Evolutionary conservation across 92 coral and sea anemone species (phyloP).

Genomic region (Bergia puertoricense): DNA sequence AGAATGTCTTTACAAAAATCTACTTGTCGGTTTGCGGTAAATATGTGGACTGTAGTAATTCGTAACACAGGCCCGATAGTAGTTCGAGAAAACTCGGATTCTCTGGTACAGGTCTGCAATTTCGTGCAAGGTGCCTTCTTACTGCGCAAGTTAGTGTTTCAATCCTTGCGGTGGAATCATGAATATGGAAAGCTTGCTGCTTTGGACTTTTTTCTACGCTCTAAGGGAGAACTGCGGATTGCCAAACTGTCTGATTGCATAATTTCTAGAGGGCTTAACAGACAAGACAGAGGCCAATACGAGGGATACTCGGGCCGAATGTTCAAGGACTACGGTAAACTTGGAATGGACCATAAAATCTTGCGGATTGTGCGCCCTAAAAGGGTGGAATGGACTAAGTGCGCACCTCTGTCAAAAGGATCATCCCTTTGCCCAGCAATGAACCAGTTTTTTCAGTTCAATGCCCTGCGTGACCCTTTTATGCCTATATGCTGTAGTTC

Average conservation of each 20-base stretch:
- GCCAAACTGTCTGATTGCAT: slow-evolving; percentile 35
- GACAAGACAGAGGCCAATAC: slow-evolving; percentile 13
- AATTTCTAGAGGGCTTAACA: slow-evolving; percentile 17
- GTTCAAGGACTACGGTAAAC: slow-evolving; percentile 35
- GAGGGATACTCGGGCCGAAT: slow-evolving; percentile 20
- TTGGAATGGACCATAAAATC: slow-evolving; percentile 26
- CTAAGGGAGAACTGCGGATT: slow-evolving; percentile 37
- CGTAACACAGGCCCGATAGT: slow-evolving; percentile 32
- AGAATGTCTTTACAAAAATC: slow-evolving; percentile 7
- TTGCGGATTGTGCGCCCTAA: slow-evolving; percentile 28
- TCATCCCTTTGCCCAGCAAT: slow-evolving; percentile 8
- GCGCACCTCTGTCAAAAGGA: slow-evolving; percentile 12
- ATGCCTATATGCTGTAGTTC: slow-evolving; percentile 40
- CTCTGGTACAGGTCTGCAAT: slow-evolving; percentile 23
- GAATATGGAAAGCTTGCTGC: slow-evolving; percentile 35
- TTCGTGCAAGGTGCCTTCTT: slow-evolving; percentile 21
- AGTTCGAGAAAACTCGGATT: slow-evolving; percentile 12
- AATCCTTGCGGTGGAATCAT: slow-evolving; percentile 21
- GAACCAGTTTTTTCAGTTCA: neutral
- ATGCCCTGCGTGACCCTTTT: slow-evolving; percentile 25
- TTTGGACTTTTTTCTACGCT: slow-evolving; percentile 31
- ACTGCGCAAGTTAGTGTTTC: slow-evolving; percentile 20
- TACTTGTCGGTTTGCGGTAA: slow-evolving; percentile 26
- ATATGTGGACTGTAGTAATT: slow-evolving; percentile 29
- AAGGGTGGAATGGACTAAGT: slow-evolving; percentile 37